Evolutionary conservation across 2,888 invertebrate genomes (phyloP).

Genomic region (Scrobipalpa costella): DNA sequence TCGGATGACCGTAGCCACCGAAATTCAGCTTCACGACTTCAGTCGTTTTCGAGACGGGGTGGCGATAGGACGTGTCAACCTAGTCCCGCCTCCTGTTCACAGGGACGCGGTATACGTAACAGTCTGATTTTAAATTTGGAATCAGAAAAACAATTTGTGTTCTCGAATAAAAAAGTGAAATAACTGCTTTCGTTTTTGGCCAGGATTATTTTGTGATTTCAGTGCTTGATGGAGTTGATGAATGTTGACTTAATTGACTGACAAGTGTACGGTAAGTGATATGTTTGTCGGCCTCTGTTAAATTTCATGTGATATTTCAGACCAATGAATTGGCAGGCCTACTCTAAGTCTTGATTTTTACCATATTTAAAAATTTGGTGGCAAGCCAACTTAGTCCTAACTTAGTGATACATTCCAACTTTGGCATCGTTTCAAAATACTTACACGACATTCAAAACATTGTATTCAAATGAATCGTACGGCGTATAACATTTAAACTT

Average conservation of each 20-base stretch:
- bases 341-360: too few species aligned
- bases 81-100: slow-evolving; percentile 27
- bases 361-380: not conserved
- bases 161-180: slow-evolving; percentile 27
- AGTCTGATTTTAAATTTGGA: slow-evolving; percentile 29
- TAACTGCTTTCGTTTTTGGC: slow-evolving; percentile 31
- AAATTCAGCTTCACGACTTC: slow-evolving; percentile 48
- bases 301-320: slow-evolving; percentile 10
- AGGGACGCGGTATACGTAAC: slow-evolving; percentile 45
- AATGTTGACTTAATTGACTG: slow-evolving; percentile 57
- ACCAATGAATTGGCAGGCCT: not conserved
- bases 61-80: slow-evolving; percentile 49
- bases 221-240: slow-evolving; percentile 49
- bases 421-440: slow-evolving; percentile 16
- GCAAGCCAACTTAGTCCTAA: not conserved
- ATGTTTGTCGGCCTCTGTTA: slow-evolving; percentile 37
- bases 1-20: slow-evolving; percentile 48
- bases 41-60: slow-evolving; percentile 58
- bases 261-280: slow-evolving; percentile 58
- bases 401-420: slow-evolving; percentile 3
- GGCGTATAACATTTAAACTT: not conserved
- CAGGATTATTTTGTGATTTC: slow-evolving; percentile 45
- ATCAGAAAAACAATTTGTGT: slow-evolving; percentile 21
- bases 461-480: not conserved
- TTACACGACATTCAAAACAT: not conserved